Evolutionary conservation across 2,113 vertebrate genomes (phyloP).

Genomic region (Calypte anna): DNA sequence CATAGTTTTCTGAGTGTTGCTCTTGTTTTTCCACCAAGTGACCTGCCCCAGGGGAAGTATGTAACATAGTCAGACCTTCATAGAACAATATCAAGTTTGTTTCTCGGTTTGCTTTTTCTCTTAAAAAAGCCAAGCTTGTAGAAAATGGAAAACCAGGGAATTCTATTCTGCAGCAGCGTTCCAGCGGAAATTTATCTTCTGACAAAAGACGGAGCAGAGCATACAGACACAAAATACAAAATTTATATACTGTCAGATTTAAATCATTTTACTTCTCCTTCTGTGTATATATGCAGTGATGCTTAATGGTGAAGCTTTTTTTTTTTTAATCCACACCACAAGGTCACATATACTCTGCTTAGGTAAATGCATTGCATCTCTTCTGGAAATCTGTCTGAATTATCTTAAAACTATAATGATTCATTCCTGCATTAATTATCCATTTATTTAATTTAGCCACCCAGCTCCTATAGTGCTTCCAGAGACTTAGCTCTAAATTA

Average conservation of each 20-base stretch:
- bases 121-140: background rate
- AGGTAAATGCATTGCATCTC: background rate
- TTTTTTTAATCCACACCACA: background rate
- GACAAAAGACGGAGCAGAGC: background rate
- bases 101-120: background rate
- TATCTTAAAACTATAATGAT: background rate
- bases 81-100: background rate
- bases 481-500: background rate
- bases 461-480: background rate
- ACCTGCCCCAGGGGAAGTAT: background rate
- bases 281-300: fast-evolving
- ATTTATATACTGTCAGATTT: background rate
- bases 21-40: background rate
- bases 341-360: background rate
- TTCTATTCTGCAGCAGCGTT: background rate
- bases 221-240: background rate
- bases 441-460: background rate
- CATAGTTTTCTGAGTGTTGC: background rate
- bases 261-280: background rate
- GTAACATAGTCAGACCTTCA: background rate
- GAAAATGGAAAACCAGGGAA: background rate
- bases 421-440: background rate
- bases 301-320: background rate
- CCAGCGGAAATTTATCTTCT: background rate
- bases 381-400: background rate